Percentiles rank a stretch among this genome's conserved stretches.
Evolutionary conservation across 2,113 vertebrate species (phyloP).

Genomic region (Machaerirhynchus nigripectus): DNA sequence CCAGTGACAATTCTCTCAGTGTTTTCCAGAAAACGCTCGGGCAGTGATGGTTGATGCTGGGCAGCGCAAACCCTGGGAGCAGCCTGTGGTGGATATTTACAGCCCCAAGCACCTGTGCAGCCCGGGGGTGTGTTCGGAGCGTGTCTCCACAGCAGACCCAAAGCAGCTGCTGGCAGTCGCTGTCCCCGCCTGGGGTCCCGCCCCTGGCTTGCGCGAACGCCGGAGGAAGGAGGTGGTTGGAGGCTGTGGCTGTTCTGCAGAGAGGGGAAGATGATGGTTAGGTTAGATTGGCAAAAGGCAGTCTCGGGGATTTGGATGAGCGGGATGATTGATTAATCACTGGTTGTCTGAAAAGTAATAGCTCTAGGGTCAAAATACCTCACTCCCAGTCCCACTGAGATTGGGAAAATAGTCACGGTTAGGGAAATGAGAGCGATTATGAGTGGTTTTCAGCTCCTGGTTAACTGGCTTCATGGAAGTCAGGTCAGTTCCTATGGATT

Average conservation of each 20-base stretch:
- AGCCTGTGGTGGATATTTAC: background rate
- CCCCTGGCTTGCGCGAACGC: background rate
- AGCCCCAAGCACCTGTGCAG: background rate
- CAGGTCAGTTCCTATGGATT: background rate
- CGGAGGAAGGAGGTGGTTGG: background rate
- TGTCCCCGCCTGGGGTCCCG: too few relatives aligned
- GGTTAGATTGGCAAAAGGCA: background rate
- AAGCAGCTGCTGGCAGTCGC: background rate
- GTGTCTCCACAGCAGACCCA: background rate
- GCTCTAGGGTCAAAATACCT: background rate
- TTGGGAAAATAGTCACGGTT: background rate
- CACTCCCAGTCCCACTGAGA: background rate
- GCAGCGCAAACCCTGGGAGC: fast-evolving
- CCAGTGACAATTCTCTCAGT: background rate
- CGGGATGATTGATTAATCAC: background rate
- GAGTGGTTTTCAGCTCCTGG: background rate
- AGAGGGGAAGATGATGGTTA: background rate
- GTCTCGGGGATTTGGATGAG: background rate
- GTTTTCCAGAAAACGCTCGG: background rate
- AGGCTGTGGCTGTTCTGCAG: background rate
- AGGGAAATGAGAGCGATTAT: background rate
- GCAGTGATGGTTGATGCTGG: background rate
- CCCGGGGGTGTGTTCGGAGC: too few relatives aligned
- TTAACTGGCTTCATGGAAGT: background rate
- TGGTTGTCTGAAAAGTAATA: background rate